A percentile compares a stretch with the other conserved stretches of the same genome.
Conservation (phyloP, 2,888 invertebrate species). For the Pediacus dermestoides region DNA sequence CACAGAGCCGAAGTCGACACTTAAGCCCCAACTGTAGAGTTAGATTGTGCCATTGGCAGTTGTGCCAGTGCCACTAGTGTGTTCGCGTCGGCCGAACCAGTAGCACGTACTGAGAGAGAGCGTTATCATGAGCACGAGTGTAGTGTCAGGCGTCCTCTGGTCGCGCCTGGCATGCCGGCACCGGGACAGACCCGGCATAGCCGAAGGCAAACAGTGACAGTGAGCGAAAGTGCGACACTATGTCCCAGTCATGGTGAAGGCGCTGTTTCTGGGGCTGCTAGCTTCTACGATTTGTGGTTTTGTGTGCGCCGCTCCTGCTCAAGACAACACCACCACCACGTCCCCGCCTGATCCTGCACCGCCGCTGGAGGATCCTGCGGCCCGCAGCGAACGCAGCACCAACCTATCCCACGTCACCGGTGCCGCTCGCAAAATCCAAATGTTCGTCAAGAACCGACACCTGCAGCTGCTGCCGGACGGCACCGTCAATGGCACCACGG, state of each 20-base stretch:
- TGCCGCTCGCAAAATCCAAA: slow-evolving; percentile 74
- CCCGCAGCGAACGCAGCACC: slow-evolving; percentile 69
- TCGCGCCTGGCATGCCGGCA: slow-evolving; percentile 15
- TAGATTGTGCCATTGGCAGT: slow-evolving; percentile 47
- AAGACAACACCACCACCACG: slow-evolving; percentile 32
- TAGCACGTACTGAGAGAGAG: slow-evolving; percentile 45
- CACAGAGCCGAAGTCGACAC: too few species aligned
- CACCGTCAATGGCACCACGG: slow-evolving; percentile 78
- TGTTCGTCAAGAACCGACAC: slow-evolving; percentile 80
- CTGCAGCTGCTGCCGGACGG: slow-evolving; percentile 81
- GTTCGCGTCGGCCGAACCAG: slow-evolving; percentile 53
- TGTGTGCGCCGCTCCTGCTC: slow-evolving; percentile 44
- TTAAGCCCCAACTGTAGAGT: slow-evolving; percentile 16
- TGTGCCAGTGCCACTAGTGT: slow-evolving; percentile 49
- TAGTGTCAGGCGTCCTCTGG: slow-evolving; percentile 34
- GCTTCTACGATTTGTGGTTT: slow-evolving; percentile 49
- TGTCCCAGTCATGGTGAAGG: slow-evolving; percentile 53
- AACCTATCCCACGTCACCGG: slow-evolving; percentile 79
- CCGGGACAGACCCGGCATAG: slow-evolving; percentile 28
- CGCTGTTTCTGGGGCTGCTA: slow-evolving; percentile 50
- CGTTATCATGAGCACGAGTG: slow-evolving; percentile 37
- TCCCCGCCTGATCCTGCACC: slow-evolving; percentile 22
- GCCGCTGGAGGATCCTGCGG: slow-evolving; percentile 39
- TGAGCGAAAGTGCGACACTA: slow-evolving; percentile 45
- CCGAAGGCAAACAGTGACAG: slow-evolving; percentile 40